These are phyloP conservation scores for Cryptocephalus moraei DNA, from an alignment of 2,888 invertebrate species.

Conservation along the genomic window DNA sequence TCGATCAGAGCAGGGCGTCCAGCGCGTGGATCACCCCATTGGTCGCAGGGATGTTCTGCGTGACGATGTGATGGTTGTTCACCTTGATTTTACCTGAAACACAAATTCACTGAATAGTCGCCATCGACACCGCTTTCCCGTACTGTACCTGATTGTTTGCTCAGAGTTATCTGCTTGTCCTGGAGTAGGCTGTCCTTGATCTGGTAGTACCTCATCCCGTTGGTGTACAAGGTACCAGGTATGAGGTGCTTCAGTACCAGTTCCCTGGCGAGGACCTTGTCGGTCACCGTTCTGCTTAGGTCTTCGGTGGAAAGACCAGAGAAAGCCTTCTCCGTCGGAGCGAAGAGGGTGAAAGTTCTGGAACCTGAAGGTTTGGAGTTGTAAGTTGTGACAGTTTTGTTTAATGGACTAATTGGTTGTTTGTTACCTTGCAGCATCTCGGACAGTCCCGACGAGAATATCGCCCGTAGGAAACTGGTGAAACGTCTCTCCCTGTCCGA, in stretches of 20 bases:
- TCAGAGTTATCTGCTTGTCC: slow-evolving; percentile 65
- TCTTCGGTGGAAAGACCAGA: slow-evolving; percentile 52
- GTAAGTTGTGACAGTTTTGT: too few species aligned
- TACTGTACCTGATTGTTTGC: slow-evolving; percentile 64
- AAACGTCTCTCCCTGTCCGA: slow-evolving; percentile 75
- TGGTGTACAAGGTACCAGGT: slow-evolving; percentile 71
- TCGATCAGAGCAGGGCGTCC: slow-evolving; percentile 51
- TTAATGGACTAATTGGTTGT: too few species aligned
- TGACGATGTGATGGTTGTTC: slow-evolving; percentile 70
- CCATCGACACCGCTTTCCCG: too few species aligned
- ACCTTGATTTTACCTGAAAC: slow-evolving; percentile 70
- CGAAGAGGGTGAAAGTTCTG: slow-evolving; percentile 77
- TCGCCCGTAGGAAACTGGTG: slow-evolving; percentile 65
- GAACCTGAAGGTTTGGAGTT: slow-evolving; percentile 44
- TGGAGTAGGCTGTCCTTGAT: slow-evolving; percentile 68
- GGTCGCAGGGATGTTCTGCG: slow-evolving; percentile 78
- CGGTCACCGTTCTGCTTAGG: slow-evolving; percentile 49
- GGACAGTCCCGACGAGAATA: slow-evolving; percentile 67
- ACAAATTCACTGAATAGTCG: not conserved
- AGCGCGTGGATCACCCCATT: slow-evolving; percentile 82
- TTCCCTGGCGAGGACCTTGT: slow-evolving; percentile 56
- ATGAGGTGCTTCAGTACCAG: slow-evolving; percentile 67
- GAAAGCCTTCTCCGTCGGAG: slow-evolving; percentile 76
- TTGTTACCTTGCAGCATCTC: slow-evolving; percentile 58
- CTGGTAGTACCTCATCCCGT: slow-evolving; percentile 81